Evolutionary conservation across 2,888 invertebrate genomes (phyloP).

Genomic region (Gymnocheta viridis): DNA sequence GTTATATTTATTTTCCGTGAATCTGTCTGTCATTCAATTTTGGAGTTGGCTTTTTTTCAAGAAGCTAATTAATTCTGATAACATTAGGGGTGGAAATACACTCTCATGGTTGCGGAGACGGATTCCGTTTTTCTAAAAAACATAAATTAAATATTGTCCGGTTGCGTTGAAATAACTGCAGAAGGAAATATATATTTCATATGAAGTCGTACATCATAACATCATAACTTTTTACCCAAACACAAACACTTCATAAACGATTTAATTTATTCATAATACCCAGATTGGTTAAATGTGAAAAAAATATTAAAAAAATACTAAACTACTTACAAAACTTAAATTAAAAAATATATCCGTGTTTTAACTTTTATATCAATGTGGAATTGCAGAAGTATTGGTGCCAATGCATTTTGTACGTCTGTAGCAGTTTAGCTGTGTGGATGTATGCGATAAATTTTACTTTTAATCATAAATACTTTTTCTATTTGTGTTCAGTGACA

Average conservation of each 20-base stretch:
- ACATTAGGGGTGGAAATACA: too few species aligned
- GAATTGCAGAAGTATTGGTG: neutral
- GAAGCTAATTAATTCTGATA: too few species aligned
- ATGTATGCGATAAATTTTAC: neutral
- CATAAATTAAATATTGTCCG: too few species aligned
- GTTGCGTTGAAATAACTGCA: neutral
- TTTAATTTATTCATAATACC: slow-evolving; percentile 13
- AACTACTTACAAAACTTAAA: neutral
- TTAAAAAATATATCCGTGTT: neutral
- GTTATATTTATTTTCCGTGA: too few species aligned
- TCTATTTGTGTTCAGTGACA: slow-evolving; percentile 42
- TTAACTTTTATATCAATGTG: neutral
- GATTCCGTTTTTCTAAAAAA: too few species aligned
- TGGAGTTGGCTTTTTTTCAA: too few species aligned
- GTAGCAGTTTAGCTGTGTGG: neutral
- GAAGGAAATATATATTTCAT: neutral
- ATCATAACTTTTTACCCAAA: neutral
- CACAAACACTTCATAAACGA: neutral
- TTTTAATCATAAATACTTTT: slow-evolving; percentile 23
- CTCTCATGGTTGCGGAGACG: too few species aligned
- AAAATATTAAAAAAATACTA: neutral
- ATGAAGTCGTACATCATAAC: neutral
- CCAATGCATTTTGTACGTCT: neutral
- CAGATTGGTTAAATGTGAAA: neutral
- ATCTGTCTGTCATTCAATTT: too few species aligned